Evolutionary conservation across 2,113 vertebrate species (phyloP).

Genomic region (Penelope pileata): DNA sequence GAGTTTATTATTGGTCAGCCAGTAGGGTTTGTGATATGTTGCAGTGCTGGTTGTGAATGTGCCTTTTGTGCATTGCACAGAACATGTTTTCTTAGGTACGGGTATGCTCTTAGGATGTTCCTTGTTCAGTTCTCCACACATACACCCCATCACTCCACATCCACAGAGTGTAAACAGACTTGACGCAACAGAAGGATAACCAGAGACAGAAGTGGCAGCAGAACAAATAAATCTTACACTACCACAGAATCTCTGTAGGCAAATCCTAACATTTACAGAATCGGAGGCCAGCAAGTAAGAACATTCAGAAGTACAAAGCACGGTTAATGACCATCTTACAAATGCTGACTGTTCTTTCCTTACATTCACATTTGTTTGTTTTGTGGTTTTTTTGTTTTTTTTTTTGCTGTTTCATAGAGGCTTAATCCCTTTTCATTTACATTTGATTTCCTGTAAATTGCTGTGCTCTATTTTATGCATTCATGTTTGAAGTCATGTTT

Average conservation of each 20-base stretch:
- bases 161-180: background rate
- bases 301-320: conserved; percentile 10
- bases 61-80: background rate
- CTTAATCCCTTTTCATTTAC: background rate
- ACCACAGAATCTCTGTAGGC: background rate
- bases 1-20: rapidly evolving
- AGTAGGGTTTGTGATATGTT: rapidly evolving
- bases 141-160: background rate
- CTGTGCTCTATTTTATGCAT: background rate
- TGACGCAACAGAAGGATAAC: background rate
- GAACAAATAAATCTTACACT: conserved; percentile 30
- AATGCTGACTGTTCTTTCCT: conserved; percentile 8
- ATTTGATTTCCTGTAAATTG: conserved; percentile 42
- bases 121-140: background rate
- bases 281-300: conserved; percentile 4
- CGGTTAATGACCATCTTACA: background rate
- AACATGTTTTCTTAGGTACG: background rate
- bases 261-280: background rate
- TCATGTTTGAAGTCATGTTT: conserved; percentile 10
- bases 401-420: conserved; percentile 12
- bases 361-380: conserved; percentile 7
- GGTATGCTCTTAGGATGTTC: background rate
- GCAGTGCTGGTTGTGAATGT: background rate
- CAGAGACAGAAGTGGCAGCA: conserved; percentile 7
- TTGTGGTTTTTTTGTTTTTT: conserved; percentile 7